Evolutionary conservation across 1,140 invertebrate genomes (phyloP).

Genomic region (Drosophila ironensis): DNA sequence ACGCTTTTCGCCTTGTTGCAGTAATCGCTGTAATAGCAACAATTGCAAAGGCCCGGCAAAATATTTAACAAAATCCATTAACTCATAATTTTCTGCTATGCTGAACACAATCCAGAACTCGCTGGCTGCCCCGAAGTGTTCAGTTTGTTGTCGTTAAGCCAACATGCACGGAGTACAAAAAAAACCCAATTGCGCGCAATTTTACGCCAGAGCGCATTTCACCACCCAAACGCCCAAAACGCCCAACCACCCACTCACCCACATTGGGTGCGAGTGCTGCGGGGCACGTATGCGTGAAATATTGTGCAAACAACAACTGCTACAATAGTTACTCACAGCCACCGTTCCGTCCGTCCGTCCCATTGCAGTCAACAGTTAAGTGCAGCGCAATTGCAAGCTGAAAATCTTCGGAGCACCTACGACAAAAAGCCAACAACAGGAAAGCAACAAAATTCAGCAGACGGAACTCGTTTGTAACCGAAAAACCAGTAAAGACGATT

Average conservation of each 20-base stretch:
- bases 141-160: constrained; percentile 71
- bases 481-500: too few species aligned
- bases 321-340: constrained; percentile 17
- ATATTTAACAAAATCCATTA: constrained; percentile 75
- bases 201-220: constrained; percentile 77
- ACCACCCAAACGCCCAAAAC: constrained; percentile 26
- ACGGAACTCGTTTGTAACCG: constrained; percentile 45
- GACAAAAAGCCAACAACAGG: not conserved
- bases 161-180: constrained; percentile 23
- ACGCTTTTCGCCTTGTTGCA: constrained; percentile 53
- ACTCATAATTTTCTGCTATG: constrained; percentile 79
- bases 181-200: constrained; percentile 76
- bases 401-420: constrained; percentile 34
- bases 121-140: constrained; percentile 44
- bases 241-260: constrained; percentile 5
- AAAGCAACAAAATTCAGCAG: constrained; percentile 20
- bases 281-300: constrained; percentile 75
- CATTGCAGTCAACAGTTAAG: constrained; percentile 33
- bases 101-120: constrained; percentile 57
- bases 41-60: not conserved
- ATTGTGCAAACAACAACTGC: constrained; percentile 71
- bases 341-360: not conserved
- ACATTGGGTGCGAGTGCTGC: constrained; percentile 2
- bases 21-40: constrained; percentile 53
- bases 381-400: constrained; percentile 36